Percentiles rank a stretch among this genome's conserved stretches.
These are phyloP conservation scores for Cromileptes altivelis DNA, from an alignment of 2,113 vertebrate genomes.

Conservation along the genomic window DNA sequence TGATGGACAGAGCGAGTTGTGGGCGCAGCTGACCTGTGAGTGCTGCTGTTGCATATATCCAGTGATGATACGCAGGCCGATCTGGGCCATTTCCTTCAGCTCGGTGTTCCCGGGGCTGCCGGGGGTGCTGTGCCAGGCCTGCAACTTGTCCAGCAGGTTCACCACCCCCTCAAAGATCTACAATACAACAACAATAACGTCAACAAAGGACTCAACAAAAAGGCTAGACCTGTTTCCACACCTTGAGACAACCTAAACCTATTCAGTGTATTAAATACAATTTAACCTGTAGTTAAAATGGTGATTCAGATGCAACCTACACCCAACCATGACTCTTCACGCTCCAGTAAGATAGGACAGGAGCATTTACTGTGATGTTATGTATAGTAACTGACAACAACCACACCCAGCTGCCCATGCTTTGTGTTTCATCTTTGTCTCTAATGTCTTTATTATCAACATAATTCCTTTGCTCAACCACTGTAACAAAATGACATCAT, in stretches of 20 bases:
- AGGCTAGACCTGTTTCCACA: conserved; percentile 67
- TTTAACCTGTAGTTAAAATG: conserved; percentile 17
- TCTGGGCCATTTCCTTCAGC: conserved; percentile 96
- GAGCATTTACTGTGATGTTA: conserved; percentile 6
- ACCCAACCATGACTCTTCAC: conserved; percentile 27
- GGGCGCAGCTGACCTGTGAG: conserved; percentile 85
- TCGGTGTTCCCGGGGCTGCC: conserved; percentile 86
- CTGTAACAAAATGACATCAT: not conserved
- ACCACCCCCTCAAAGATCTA: conserved; percentile 96
- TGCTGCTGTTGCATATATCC: conserved; percentile 94
- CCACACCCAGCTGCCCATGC: conserved; percentile 23
- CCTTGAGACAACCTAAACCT: conserved; percentile 33
- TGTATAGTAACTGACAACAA: conserved; percentile 8
- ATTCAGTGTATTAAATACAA: conserved; percentile 25
- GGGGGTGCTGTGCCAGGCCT: conserved; percentile 90
- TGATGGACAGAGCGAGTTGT: not conserved
- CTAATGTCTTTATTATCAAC: not conserved
- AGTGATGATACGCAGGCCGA: conserved; percentile 91
- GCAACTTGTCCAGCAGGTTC: conserved; percentile 93
- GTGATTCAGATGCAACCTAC: conserved; percentile 24
- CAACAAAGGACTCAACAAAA: conserved; percentile 52
- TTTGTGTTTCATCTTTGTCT: not conserved
- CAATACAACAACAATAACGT: conserved; percentile 49
- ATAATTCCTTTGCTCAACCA: not conserved
- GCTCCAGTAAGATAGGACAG: conserved; percentile 12